Conservation (phyloP, 1,140 invertebrate species). For the Calycopis cecrops region DNA sequence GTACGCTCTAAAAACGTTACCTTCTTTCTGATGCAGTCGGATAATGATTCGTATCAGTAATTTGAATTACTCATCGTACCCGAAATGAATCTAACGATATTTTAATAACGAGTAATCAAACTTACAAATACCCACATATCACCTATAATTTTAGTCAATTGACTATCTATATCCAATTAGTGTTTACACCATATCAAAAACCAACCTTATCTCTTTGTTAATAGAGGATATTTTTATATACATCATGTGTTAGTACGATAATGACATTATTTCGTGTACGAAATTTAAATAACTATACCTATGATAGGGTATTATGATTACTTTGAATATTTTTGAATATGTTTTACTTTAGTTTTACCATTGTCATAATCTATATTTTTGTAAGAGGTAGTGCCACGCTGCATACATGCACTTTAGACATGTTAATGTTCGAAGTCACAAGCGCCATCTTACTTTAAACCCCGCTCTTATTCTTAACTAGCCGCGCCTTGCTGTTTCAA, state of each 20-base stretch:
- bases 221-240: not conserved
- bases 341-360: too few species aligned
- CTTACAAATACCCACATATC: constrained; percentile 13
- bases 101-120: not conserved
- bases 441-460: too few species aligned
- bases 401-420: too few species aligned
- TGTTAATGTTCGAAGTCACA: too few species aligned
- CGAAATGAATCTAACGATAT: not conserved
- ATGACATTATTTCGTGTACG: constrained; percentile 26
- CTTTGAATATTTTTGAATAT: not conserved
- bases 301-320: constrained; percentile 1
- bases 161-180: constrained; percentile 19
- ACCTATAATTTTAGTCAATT: constrained; percentile 26
- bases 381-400: too few species aligned
- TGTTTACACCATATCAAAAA: not conserved
- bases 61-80: not conserved
- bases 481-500: too few species aligned
- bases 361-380: too few species aligned
- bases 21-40: too few species aligned
- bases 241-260: constrained; percentile 9
- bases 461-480: too few species aligned
- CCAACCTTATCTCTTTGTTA: not conserved
- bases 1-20: too few species aligned
- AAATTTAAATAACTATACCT: constrained; percentile 15
- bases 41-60: too few species aligned